Base-by-base conservation (phyloP, 2,797 vertebrate genomes). In the Fundulus diaphanus region DNA sequence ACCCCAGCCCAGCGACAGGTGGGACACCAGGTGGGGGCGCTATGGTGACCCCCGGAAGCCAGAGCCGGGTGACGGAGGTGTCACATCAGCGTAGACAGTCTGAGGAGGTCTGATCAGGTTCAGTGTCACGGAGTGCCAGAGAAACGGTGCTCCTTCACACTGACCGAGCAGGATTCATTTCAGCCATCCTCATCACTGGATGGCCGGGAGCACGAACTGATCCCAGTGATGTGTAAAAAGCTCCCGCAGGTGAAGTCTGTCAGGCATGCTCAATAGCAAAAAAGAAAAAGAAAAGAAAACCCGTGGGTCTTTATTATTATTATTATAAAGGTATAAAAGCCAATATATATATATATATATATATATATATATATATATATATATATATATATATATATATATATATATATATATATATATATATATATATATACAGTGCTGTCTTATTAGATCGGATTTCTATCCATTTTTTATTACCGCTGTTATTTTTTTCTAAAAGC, bases 21-120 rank as follows among this genome's bases (percentile, higher is more conserved):
- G 73, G 37, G n/a, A 54, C 7, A 56, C 73, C 73, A 68, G 73
- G 27, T n/a, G 73, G 37, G 65, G 73, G 49, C 63, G 63, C 73
- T 68, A 56, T 77, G 46, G 86, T 27, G 83, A 79, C 67, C 78
- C 68, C 8, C 57, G 76, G 87, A 78, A 82, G 51, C 31, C 35
- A 5, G 8, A 35, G 20, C 22, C 4, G 40, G 35, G 5, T 2
- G 54, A 59, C 75, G 18, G 15, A 70, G 66, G 56, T 70, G 75
- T 57, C 37, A 42, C 37, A 42, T 66, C 22, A 82, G 81, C 67
- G 63, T 3, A 52, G 80, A 87, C 77, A 80, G 54, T 31, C 52
- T 18, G 11, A 29, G 29, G 5, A 35, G 69, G 27, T n/a, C 22
- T 51, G 44, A 20, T 42, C 16, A 42, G 51, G n/a, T 61, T 54